Percentiles rank a stretch among this genome's conserved stretches.
phyloP scores from a whole-genome alignment of 2,113 vertebrate genomes.

The Limnothrissa miodon region DNA sequence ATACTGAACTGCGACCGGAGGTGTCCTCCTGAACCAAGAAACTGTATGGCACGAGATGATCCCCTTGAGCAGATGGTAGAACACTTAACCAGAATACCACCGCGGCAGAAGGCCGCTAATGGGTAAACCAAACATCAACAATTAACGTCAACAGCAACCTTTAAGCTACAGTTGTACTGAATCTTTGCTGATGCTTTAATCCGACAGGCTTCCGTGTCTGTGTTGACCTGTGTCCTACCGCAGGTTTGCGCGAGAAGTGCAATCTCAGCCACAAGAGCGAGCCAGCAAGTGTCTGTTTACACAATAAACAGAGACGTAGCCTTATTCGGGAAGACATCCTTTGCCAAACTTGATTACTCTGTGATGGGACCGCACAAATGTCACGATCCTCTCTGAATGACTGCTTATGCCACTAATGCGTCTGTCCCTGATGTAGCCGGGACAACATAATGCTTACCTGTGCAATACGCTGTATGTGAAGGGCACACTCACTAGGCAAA shows the following conservation, averaged over 20 bases:
- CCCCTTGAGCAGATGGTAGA: neutral
- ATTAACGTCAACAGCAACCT: too few species aligned
- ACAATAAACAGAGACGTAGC: neutral
- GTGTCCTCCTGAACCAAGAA: neutral
- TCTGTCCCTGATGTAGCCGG: neutral
- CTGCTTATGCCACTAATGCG: constrained; percentile 9
- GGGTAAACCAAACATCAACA: neutral
- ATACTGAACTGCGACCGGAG: neutral
- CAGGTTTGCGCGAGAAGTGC: neutral
- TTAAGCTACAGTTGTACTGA: neutral
- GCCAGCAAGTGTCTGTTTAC: neutral
- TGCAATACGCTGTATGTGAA: constrained; percentile 49
- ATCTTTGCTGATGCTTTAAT: neutral
- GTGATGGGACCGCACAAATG: constrained; percentile 18
- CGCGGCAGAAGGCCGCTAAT: neutral
- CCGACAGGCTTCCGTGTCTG: neutral
- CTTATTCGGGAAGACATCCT: neutral
- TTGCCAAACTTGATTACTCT: constrained; percentile 9
- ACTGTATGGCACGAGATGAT: neutral
- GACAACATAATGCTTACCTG: constrained; percentile 15
- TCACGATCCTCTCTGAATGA: constrained; percentile 8
- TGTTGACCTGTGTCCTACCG: constrained; percentile 1
- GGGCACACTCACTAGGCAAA: constrained; percentile 44
- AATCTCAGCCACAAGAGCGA: neutral
- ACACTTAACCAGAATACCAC: neutral